phyloP scores from a whole-genome alignment of 2,888 invertebrate genomes.

The Campopleginae sp. region DNA sequence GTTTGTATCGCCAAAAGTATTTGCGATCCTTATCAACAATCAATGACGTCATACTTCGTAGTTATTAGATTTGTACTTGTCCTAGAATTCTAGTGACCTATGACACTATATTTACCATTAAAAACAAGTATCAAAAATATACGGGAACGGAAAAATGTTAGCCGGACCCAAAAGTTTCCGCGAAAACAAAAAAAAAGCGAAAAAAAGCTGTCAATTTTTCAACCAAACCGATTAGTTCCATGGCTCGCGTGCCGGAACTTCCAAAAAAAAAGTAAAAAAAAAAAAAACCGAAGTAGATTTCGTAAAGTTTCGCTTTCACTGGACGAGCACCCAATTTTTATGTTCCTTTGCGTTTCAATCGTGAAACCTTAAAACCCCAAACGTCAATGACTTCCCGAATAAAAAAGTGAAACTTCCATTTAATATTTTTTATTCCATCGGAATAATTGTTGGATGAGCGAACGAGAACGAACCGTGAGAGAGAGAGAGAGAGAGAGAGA shows the following conservation, averaged over 20 bases:
- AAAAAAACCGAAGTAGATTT: not conserved
- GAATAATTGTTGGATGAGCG: conserved; percentile 48
- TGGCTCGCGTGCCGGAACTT: not conserved
- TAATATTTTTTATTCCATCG: conserved; percentile 66
- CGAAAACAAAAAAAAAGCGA: not conserved
- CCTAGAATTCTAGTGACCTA: conserved; percentile 57
- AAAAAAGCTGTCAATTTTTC: not conserved
- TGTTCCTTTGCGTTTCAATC: conserved; percentile 53
- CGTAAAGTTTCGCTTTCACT: conserved; percentile 16
- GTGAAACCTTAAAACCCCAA: conserved; percentile 33
- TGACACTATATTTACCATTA: conserved; percentile 52
- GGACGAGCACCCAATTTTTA: conserved; percentile 45
- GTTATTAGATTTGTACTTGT: conserved; percentile 72
- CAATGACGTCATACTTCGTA: conserved; percentile 69
- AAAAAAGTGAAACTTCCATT: conserved; percentile 64
- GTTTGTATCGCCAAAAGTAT: conserved; percentile 60
- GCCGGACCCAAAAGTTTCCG: not conserved
- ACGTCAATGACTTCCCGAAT: conserved; percentile 59
- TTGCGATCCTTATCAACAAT: conserved; percentile 57
- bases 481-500: conserved; percentile 39
- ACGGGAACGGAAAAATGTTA: not conserved
- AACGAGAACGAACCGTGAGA: conserved; percentile 41
- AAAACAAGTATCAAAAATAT: not conserved
- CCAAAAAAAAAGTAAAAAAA: not conserved
- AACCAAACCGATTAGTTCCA: not conserved